Evolutionary conservation across 2,113 vertebrate genomes (phyloP).

Genomic region (Heptranchias perlo): DNA sequence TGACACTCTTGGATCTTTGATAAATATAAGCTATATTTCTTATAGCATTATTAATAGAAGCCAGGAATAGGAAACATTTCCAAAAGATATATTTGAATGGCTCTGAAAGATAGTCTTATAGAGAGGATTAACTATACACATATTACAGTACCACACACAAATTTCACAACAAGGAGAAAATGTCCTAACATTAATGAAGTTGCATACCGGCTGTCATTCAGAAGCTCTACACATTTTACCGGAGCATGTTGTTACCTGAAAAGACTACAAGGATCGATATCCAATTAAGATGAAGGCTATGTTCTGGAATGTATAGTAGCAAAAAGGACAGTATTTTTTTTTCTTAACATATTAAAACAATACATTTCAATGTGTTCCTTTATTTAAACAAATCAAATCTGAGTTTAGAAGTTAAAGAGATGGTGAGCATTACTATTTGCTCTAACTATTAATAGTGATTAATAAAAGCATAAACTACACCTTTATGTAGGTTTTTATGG

Average conservation of each 20-base stretch:
- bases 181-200: background rate
- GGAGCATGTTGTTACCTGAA: background rate
- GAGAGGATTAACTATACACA: background rate
- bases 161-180: background rate
- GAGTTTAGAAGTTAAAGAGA: background rate
- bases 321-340: background rate
- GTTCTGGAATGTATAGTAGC: background rate
- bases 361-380: background rate
- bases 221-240: background rate
- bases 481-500: background rate
- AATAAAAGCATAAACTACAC: background rate
- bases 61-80: background rate
- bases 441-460: background rate
- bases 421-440: background rate
- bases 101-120: conserved; percentile 1
- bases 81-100: background rate
- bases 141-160: background rate
- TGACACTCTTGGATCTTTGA: background rate
- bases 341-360: background rate
- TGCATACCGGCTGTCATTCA: background rate
- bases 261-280: background rate
- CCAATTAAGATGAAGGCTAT: too few species aligned
- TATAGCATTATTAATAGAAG: background rate
- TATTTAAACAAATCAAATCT: background rate
- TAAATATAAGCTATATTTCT: background rate